Conservation (phyloP, 2,113 vertebrate genomes). For the Perccottus glenii region DNA sequence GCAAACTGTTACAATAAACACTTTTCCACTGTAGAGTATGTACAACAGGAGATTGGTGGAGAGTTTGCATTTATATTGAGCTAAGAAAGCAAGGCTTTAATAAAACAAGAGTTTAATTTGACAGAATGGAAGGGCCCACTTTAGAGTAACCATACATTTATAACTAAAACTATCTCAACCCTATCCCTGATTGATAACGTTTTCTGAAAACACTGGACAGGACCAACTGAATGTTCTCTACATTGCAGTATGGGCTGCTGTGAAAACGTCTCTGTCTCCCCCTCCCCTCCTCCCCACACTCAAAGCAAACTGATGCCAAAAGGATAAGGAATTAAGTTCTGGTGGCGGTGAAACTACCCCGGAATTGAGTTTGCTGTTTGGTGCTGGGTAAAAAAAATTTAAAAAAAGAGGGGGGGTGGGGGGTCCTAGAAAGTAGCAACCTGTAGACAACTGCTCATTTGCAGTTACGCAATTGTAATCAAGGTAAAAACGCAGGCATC, state of each 20-base stretch:
- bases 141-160: too few species aligned
- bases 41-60: background rate
- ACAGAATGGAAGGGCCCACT: background rate
- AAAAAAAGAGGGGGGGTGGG: background rate
- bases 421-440: conserved; percentile 27
- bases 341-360: conserved; percentile 53
- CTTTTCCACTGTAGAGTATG: background rate
- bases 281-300: conserved; percentile 29
- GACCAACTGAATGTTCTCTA: background rate
- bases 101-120: background rate
- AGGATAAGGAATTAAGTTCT: conserved; percentile 58
- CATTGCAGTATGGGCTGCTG: conserved; percentile 25
- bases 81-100: background rate
- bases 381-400: background rate
- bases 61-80: background rate
- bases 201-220: background rate
- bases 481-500: conserved; percentile 22
- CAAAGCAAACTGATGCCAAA: conserved; percentile 56
- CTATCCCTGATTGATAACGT: too few species aligned
- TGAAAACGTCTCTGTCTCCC: conserved; percentile 46
- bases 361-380: conserved; percentile 18
- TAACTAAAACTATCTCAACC: too few species aligned
- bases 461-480: conserved; percentile 58
- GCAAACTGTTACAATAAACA: background rate
- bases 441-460: conserved; percentile 23